These are phyloP conservation scores for Perizoma affinitatum DNA, from an alignment of 2,888 invertebrate species.

Conservation along the genomic window DNA sequence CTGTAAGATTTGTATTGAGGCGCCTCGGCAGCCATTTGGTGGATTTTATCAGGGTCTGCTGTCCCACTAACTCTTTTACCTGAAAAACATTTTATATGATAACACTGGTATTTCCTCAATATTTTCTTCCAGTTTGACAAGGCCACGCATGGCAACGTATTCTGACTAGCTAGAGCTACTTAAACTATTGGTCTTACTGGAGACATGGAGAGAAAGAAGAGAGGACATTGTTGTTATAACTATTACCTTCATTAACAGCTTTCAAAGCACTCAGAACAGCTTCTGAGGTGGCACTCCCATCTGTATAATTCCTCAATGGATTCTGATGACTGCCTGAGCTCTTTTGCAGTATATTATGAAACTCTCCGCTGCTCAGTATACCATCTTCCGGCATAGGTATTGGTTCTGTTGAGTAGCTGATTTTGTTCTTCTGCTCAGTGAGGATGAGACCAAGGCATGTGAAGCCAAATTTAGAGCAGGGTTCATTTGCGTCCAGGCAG, in stretches of 20 bases:
- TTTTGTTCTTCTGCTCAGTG: slow-evolving; percentile 87
- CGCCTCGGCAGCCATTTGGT: slow-evolving; percentile 92
- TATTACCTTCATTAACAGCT: slow-evolving; percentile 76
- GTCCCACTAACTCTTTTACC: slow-evolving; percentile 52
- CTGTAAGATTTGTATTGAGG: slow-evolving; percentile 93
- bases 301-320: slow-evolving; percentile 67
- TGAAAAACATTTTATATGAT: slow-evolving; percentile 28
- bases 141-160: too few species aligned
- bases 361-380: slow-evolving; percentile 53
- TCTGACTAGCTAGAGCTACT: too few species aligned
- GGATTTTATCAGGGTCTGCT: slow-evolving; percentile 86
- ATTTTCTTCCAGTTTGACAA: too few species aligned
- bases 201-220: too few species aligned
- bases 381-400: slow-evolving; percentile 71
- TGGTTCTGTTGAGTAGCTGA: slow-evolving; percentile 49
- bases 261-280: slow-evolving; percentile 70
- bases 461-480: slow-evolving; percentile 96
- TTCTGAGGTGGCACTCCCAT: slow-evolving; percentile 77
- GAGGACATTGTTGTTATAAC: too few species aligned
- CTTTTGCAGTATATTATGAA: slow-evolving; percentile 64
- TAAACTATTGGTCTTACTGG: too few species aligned
- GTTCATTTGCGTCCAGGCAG: slow-evolving; percentile 93
- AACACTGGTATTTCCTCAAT: too few species aligned
- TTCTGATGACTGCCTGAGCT: slow-evolving; percentile 72
- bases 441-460: slow-evolving; percentile 94